Percentiles rank a stretch among this genome's conserved stretches.
phyloP scores from a whole-genome alignment of 2,113 vertebrate genomes.

The Lagenorhynchus albirostris region DNA sequence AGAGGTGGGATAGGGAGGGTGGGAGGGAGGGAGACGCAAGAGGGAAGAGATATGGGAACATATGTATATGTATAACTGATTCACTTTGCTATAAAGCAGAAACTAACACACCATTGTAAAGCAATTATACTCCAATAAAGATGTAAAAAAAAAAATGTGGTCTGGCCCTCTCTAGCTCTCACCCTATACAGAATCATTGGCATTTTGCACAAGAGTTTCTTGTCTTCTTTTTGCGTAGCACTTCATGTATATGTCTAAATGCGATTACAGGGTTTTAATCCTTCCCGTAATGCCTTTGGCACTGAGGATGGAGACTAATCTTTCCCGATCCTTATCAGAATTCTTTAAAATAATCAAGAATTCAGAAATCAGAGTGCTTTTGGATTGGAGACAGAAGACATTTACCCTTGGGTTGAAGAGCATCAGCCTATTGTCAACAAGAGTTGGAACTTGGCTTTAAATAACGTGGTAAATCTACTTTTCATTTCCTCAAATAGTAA shows the following conservation, averaged over 20 bases:
- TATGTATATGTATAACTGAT: too few relatives aligned
- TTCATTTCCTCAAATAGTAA: neutral
- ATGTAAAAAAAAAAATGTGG: neutral
- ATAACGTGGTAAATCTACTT: neutral
- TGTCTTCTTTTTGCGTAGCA: constrained; percentile 49
- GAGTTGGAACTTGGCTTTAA: neutral
- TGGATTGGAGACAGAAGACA: constrained; percentile 35
- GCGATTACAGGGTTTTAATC: constrained; percentile 36
- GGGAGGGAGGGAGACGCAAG: too few relatives aligned
- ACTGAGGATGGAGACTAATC: constrained; percentile 45
- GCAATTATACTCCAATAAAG: too few relatives aligned
- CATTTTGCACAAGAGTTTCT: constrained; percentile 3
- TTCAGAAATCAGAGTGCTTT: constrained; percentile 47
- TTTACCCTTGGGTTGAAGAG: neutral
- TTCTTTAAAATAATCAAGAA: constrained; percentile 56
- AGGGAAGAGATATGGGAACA: too few relatives aligned
- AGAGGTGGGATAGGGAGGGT: too few relatives aligned
- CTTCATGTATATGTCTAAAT: constrained; percentile 50
- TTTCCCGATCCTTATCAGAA: constrained; percentile 33
- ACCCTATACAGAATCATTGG: constrained; percentile 28
- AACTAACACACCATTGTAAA: too few relatives aligned
- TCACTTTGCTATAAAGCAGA: too few relatives aligned
- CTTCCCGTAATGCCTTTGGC: constrained; percentile 39
- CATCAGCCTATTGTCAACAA: neutral
- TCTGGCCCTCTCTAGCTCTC: neutral